Conservation (phyloP, 2,113 vertebrate genomes). For the Menura novaehollandiae region DNA sequence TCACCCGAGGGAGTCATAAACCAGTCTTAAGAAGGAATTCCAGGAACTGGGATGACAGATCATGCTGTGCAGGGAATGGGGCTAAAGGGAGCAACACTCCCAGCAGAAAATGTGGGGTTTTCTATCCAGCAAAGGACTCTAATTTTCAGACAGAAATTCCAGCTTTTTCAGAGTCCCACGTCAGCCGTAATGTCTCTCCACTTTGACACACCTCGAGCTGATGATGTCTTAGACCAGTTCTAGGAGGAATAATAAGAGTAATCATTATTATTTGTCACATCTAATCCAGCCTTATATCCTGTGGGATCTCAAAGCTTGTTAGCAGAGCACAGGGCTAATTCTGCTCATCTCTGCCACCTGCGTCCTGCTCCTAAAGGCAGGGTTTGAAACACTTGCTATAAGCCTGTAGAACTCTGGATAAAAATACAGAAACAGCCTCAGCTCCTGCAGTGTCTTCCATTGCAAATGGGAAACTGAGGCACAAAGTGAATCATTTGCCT, state of each 20-base stretch:
- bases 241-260: conserved; percentile 17
- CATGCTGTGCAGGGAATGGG: rapidly evolving
- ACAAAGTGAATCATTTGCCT: neutral
- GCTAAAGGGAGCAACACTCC: neutral
- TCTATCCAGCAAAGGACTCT: neutral
- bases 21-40: neutral
- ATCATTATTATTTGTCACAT: conserved; percentile 42
- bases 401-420: neutral
- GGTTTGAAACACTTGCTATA: neutral
- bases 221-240: neutral
- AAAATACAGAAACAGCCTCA: neutral
- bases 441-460: neutral
- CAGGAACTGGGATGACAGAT: neutral
- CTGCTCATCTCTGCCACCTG: conserved; percentile 25
- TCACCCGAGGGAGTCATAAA: neutral
- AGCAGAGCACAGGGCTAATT: conserved; percentile 28
- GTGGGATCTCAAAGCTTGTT: conserved; percentile 28
- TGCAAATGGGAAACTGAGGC: neutral
- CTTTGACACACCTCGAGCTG: neutral
- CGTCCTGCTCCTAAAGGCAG: neutral
- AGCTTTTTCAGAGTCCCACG: neutral
- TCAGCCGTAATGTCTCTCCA: neutral
- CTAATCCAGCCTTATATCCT: conserved; percentile 8
- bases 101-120: neutral
- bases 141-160: neutral